These are phyloP conservation scores for Eulemur coronatus DNA, from an alignment of 2,797 vertebrate species.

Conservation along the genomic window DNA sequence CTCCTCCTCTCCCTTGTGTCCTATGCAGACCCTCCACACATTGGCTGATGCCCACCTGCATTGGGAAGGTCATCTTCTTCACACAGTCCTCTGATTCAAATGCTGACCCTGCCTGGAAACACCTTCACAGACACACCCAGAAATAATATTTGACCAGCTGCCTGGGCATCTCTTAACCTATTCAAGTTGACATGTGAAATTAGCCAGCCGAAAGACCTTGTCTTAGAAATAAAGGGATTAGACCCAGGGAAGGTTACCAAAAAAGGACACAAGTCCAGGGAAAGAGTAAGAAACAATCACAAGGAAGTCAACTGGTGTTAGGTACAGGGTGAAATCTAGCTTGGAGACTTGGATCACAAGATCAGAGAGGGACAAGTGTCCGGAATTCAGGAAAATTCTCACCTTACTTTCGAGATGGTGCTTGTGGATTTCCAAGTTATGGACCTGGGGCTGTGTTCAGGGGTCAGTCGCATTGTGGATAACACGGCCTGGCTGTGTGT, in stretches of 20 bases:
- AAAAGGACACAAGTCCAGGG: background rate
- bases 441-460: background rate
- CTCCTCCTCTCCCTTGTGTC: background rate
- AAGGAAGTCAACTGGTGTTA: too few species aligned
- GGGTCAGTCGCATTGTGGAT: fast-evolving
- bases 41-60: too few species aligned
- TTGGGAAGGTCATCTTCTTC: background rate
- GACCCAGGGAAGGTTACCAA: too few species aligned
- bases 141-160: background rate
- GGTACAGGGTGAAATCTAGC: background rate
- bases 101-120: background rate
- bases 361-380: fast-evolving
- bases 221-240: background rate
- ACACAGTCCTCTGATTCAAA: background rate
- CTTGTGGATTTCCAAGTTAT: background rate
- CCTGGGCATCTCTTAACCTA: background rate
- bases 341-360: background rate
- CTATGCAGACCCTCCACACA: background rate
- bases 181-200: background rate
- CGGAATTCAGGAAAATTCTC: background rate
- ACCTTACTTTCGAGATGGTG: fast-evolving
- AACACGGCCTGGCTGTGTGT: fast-evolving
- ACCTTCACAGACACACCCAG: background rate
- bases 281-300: fast-evolving
- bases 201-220: background rate